Percentiles rank a stretch among this genome's conserved stretches.
Conservation (phyloP, 1,140 invertebrate genomes). For the Macrobrachium rosenbergii region DNA sequence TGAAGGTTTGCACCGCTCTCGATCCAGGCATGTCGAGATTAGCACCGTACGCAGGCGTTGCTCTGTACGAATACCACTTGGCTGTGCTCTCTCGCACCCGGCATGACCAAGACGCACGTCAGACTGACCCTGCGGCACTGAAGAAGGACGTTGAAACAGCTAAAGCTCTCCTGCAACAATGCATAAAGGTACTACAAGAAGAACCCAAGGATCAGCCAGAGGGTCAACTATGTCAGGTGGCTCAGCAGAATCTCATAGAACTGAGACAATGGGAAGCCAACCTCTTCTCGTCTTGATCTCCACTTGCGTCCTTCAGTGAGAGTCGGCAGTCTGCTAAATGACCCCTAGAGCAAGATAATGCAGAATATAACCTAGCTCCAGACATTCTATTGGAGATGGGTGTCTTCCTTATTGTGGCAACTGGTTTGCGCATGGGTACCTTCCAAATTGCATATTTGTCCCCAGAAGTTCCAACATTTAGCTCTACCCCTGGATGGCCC, state of each 20-base stretch:
- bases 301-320: neutral
- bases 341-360: neutral
- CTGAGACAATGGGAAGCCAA: constrained; percentile 52
- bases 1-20: constrained; percentile 66
- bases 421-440: no score
- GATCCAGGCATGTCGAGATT: constrained; percentile 65
- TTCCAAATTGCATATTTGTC: no score
- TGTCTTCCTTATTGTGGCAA: no score
- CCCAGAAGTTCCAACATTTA: no score
- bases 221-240: constrained; percentile 63
- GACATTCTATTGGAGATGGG: no score
- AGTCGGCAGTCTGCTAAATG: no score
- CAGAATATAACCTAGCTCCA: neutral
- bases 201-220: constrained; percentile 74
- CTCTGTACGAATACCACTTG: constrained; percentile 67
- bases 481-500: no score
- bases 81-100: constrained; percentile 63
- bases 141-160: constrained; percentile 68
- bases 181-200: constrained; percentile 71
- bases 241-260: constrained; percentile 57
- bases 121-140: constrained; percentile 43
- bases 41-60: constrained; percentile 64
- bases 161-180: constrained; percentile 70
- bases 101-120: constrained; percentile 37
- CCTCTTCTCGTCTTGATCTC: neutral